Conservation (phyloP, 2,797 vertebrate species). For the Serranus cabrilla region DNA sequence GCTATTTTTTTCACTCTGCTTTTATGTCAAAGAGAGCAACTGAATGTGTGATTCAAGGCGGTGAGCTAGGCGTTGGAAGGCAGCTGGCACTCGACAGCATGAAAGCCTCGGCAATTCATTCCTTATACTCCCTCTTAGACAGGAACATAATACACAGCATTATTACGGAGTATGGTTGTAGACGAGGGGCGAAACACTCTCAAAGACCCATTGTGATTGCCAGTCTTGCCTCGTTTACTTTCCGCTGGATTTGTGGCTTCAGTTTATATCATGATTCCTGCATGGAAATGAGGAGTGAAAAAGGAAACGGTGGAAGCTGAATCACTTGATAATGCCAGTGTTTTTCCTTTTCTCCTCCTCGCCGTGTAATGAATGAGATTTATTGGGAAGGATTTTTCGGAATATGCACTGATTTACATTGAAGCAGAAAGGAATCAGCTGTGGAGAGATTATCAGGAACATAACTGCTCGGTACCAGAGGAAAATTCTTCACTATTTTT, state of each 20-base stretch:
- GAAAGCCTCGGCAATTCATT: constrained; percentile 80
- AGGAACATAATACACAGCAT: constrained; percentile 75
- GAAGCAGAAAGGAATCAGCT: constrained; percentile 15
- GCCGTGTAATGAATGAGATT: constrained; percentile 54
- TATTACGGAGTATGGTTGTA: constrained; percentile 77
- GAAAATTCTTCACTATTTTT: constrained; percentile 20
- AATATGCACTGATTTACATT: constrained; percentile 38
- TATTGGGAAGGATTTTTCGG: constrained; percentile 20
- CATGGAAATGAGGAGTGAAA: constrained; percentile 63
- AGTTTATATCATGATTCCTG: constrained; percentile 64
- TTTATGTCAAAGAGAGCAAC: constrained; percentile 83
- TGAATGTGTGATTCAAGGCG: constrained; percentile 77
- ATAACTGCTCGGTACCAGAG: background rate
- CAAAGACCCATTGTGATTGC: constrained; percentile 80
- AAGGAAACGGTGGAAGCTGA: constrained; percentile 59
- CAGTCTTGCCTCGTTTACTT: constrained; percentile 68
- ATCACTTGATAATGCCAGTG: constrained; percentile 62
- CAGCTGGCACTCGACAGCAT: constrained; percentile 83
- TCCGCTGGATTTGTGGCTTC: constrained; percentile 71
- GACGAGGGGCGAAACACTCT: constrained; percentile 76
- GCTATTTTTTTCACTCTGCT: constrained; percentile 79
- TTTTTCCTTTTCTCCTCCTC: constrained; percentile 43
- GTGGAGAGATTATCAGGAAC: constrained; percentile 14
- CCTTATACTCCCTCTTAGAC: constrained; percentile 72
- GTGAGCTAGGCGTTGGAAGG: constrained; percentile 78